A percentile compares a stretch with the other conserved stretches of the same genome.
Conservation (phyloP, 2,888 invertebrate species). For the Capitulum mitella region DNA sequence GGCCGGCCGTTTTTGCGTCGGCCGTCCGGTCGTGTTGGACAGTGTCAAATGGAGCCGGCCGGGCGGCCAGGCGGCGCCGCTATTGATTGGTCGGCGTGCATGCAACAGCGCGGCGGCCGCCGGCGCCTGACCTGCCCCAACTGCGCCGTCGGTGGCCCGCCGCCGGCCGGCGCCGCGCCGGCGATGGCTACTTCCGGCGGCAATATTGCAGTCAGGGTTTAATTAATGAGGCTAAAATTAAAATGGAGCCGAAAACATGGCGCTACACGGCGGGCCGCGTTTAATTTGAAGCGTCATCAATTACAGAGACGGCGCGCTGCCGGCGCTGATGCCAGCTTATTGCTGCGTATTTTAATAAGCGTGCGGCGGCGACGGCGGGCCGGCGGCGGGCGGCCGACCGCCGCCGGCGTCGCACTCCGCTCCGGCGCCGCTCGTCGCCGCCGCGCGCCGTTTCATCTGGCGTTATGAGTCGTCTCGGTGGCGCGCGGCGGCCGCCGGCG, state of each 20-base stretch:
- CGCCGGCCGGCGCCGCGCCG: neutral
- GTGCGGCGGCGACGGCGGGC: neutral
- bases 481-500: neutral
- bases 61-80: neutral
- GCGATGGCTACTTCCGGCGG: neutral
- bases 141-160: neutral
- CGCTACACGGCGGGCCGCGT: neutral
- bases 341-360: slow-evolving; percentile 1
- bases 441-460: slow-evolving; percentile 5
- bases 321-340: neutral
- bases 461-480: neutral
- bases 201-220: neutral
- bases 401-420: neutral
- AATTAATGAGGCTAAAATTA: slow-evolving; percentile 16
- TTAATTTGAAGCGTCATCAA: slow-evolving; percentile 11
- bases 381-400: neutral
- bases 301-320: neutral
- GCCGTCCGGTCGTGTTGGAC: neutral
- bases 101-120: neutral
- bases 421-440: neutral
- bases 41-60: slow-evolving; percentile 5
- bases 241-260: neutral
- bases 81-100: slow-evolving; percentile 9
- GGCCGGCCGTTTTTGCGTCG: neutral
- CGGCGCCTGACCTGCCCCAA: neutral